A percentile compares a stretch with the other conserved stretches of the same genome.
These are phyloP conservation scores for Xylocampa areola DNA, from an alignment of 2,888 invertebrate species.

Conservation along the genomic window DNA sequence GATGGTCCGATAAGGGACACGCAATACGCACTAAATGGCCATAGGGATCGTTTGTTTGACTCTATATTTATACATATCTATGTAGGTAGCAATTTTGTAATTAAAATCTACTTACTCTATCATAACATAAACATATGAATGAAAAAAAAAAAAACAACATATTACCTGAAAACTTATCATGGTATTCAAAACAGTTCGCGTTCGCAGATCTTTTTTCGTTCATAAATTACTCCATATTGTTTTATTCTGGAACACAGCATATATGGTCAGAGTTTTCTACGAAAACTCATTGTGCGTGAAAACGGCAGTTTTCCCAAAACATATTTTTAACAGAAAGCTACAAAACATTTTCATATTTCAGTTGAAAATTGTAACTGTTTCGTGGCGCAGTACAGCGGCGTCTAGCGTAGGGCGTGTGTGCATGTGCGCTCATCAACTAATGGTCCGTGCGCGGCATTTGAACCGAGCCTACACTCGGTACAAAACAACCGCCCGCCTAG, in stretches of 20 bases:
- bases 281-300: conserved; percentile 87
- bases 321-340: conserved; percentile 83
- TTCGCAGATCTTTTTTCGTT: conserved; percentile 44
- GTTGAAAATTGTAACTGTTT: conserved; percentile 87
- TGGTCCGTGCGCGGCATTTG: conserved; percentile 90
- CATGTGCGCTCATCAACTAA: conserved; percentile 90
- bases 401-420: conserved; percentile 79
- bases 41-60: conserved; percentile 5
- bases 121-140: neutral
- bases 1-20: conserved; percentile 48
- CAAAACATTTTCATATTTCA: conserved; percentile 88
- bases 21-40: conserved; percentile 36
- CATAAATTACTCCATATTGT: conserved; percentile 55
- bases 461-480: conserved; percentile 88
- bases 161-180: conserved; percentile 29
- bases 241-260: conserved; percentile 50
- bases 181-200: conserved; percentile 32
- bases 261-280: conserved; percentile 78
- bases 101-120: conserved; percentile 22
- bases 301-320: conserved; percentile 84
- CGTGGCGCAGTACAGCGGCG: conserved; percentile 66
- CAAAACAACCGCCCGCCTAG: conserved; percentile 82
- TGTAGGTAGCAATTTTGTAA: conserved; percentile 18
- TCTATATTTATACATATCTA: conserved; percentile 2
- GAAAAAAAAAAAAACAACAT: conserved; percentile 22